phyloP scores from a whole-genome alignment of 2,797 vertebrate species.

The Pogoniulus pusillus region DNA sequence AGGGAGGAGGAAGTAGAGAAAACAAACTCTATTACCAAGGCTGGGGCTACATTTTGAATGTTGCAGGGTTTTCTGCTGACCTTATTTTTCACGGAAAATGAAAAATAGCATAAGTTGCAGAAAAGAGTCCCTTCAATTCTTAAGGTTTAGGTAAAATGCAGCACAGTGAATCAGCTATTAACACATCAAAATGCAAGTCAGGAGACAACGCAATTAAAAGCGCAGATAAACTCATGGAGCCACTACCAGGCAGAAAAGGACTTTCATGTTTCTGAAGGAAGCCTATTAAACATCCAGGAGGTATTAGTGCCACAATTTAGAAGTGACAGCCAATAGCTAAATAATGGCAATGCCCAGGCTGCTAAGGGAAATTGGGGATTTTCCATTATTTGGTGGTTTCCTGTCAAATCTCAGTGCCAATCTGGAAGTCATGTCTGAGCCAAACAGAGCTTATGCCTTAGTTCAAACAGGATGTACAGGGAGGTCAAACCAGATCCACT shows the following conservation, averaged over 20 bases:
- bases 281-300: not conserved
- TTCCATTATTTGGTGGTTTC: not conserved
- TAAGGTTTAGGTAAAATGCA: not conserved
- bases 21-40: not conserved
- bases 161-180: not conserved
- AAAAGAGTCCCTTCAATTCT: not conserved
- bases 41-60: not conserved
- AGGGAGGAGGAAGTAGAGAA: not conserved
- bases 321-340: not conserved
- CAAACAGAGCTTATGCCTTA: not conserved
- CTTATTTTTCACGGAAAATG: not conserved
- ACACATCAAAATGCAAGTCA: not conserved
- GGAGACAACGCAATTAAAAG: not conserved
- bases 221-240: not conserved
- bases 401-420: not conserved
- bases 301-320: not conserved
- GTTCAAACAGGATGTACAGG: not conserved
- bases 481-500: conserved; percentile 34
- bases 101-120: not conserved
- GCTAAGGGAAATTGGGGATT: not conserved
- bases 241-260: not conserved
- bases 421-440: not conserved
- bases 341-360: not conserved
- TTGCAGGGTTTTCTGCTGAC: not conserved
- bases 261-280: not conserved